These are phyloP conservation scores for Microtus richardsoni DNA, from an alignment of 2,113 vertebrate species.

Conservation along the genomic window DNA sequence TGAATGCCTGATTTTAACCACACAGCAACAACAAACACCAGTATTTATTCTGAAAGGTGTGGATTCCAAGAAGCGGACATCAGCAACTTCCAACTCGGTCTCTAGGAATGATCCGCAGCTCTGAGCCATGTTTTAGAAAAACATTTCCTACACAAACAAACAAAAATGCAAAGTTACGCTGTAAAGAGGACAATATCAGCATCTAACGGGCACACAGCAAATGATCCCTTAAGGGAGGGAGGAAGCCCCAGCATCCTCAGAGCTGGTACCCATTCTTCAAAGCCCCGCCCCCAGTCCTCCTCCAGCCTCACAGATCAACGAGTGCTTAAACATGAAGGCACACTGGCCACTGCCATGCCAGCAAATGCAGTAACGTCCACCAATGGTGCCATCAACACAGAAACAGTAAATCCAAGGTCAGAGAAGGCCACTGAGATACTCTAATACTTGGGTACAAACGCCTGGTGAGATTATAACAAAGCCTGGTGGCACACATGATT, in stretches of 20 bases:
- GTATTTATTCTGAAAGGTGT: conserved; percentile 45
- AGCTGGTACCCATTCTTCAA: neutral
- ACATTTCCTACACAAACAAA: conserved; percentile 86
- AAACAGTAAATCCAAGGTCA: neutral
- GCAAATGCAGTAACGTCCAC: neutral
- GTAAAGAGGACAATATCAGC: neutral
- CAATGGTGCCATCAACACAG: neutral
- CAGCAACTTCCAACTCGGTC: conserved; percentile 88
- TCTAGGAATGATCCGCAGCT: conserved; percentile 90
- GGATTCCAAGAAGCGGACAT: conserved; percentile 9
- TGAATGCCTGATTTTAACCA: conserved; percentile 52
- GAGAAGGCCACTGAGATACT: neutral
- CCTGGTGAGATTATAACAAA: neutral
- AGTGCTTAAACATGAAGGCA: conserved; percentile 18
- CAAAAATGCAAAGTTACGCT: conserved; percentile 62
- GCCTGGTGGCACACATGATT: neutral
- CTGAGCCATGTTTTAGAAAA: conserved; percentile 90
- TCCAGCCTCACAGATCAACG: neutral
- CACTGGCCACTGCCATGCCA: neutral
- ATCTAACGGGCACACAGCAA: neutral
- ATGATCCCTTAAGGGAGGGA: neutral
- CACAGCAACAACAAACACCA: conserved; percentile 73
- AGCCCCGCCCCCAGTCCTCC: neutral
- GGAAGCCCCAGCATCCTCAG: neutral
- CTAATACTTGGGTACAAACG: neutral